phyloP scores from a whole-genome alignment of 2,797 vertebrate genomes.

The Alauda arvensis region DNA sequence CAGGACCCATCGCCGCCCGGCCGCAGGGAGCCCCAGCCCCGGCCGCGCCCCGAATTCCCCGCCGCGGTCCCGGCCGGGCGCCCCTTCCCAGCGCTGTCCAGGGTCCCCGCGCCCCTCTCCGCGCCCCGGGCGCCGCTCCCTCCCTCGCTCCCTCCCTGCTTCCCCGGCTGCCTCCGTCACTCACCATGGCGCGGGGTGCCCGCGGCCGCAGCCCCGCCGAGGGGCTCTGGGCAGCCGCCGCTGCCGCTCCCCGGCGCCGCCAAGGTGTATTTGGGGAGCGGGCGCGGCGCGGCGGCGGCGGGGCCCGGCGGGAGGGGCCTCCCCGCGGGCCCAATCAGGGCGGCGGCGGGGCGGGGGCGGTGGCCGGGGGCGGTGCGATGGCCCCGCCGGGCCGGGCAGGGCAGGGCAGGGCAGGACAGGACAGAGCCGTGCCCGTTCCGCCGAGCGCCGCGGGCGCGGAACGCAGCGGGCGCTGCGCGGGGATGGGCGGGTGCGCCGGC shows the following conservation, averaged over 20 bases:
- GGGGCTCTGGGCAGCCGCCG: not conserved
- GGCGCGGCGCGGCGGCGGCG: not conserved
- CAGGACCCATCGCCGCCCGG: not conserved
- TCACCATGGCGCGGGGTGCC: not conserved
- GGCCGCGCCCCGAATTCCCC: not conserved
- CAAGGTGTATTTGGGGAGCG: constrained; percentile 22
- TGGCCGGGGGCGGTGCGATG: not conserved
- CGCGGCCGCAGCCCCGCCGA: not conserved
- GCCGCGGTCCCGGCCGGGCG: not conserved
- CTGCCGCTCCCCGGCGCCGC: not conserved
- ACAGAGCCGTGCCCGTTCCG: not conserved
- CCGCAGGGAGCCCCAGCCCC: not conserved
- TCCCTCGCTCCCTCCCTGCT: no score
- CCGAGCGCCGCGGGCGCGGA: not conserved
- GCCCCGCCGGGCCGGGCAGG: not conserved
- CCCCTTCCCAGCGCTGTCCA: constrained; percentile 40
- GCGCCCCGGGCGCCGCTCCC: not conserved
- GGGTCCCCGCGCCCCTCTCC: not conserved
- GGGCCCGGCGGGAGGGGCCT: not conserved
- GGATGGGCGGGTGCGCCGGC: no score
- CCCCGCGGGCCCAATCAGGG: constrained; percentile 1
- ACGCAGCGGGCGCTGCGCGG: not conserved
- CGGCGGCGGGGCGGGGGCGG: not conserved
- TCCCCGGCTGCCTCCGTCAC: not conserved
- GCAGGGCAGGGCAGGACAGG: not conserved